Conservation (phyloP, 2,113 vertebrate species). For the Pollachius pollachius region DNA sequence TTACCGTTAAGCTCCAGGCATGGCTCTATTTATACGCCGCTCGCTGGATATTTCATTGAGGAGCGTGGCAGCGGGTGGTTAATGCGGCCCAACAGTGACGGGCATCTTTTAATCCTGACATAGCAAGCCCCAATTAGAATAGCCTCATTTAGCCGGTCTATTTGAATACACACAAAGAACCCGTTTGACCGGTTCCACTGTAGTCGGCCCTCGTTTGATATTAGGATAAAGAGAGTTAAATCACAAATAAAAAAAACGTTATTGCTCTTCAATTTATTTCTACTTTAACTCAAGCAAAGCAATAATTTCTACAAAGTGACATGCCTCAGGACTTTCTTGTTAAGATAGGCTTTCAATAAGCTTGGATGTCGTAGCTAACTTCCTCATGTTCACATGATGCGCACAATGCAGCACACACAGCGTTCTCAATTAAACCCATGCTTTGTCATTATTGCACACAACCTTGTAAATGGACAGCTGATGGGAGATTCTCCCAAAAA, state of each 20-base stretch:
- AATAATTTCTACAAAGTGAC: no score
- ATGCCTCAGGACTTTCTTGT: no score
- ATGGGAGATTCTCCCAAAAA: slow-evolving; percentile 14
- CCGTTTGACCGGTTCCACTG: no score
- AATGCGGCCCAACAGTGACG: slow-evolving; percentile 10
- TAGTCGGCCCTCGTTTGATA: no score
- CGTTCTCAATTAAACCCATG: slow-evolving; percentile 43
- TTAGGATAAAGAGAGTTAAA: no score
- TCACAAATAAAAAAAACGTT: no score
- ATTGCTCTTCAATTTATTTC: no score
- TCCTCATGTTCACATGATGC: no score
- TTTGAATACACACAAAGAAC: slow-evolving; percentile 2
- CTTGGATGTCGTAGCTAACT: no score
- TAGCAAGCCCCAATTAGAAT: slow-evolving; percentile 37
- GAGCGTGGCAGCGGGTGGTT: not conserved
- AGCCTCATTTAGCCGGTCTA: slow-evolving; percentile 38
- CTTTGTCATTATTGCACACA: slow-evolving; percentile 48
- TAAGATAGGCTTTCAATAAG: no score
- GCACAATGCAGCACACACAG: slow-evolving; percentile 21
- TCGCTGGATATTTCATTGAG: not conserved
- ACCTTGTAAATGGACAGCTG: slow-evolving; percentile 37
- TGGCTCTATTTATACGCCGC: slow-evolving; percentile 23
- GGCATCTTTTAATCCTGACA: slow-evolving; percentile 48
- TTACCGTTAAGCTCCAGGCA: not conserved
- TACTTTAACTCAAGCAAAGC: no score